A percentile compares a stretch with the other conserved stretches of the same genome.
Conservation (phyloP, 2,888 invertebrate genomes). For the Pristionchus japonicus region DNA sequence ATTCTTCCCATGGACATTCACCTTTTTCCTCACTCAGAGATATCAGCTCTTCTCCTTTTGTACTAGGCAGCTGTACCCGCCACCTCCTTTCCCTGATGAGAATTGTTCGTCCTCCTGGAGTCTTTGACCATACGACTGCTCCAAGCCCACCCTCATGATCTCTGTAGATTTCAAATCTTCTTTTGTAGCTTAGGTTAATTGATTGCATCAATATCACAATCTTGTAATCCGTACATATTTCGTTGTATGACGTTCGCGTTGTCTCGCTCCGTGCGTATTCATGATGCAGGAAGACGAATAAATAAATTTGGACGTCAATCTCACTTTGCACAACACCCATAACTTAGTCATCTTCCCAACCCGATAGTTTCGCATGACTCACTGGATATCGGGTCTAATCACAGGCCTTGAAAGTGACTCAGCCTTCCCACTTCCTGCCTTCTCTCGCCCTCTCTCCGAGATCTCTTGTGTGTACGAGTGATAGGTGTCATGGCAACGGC, state of each 20-base stretch:
- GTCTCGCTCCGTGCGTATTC: not conserved
- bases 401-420: not conserved
- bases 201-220: not conserved
- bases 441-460: constrained; percentile 2
- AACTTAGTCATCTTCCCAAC: not conserved
- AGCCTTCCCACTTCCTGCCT: not conserved
- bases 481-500: constrained; percentile 1
- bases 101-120: constrained; percentile 17
- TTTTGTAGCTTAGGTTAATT: not conserved
- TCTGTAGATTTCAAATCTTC: constrained; percentile 28
- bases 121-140: not conserved
- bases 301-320: constrained; percentile 10
- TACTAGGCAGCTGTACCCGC: not conserved
- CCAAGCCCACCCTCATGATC: not conserved
- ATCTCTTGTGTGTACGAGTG: not conserved
- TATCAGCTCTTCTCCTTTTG: not conserved
- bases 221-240: not conserved
- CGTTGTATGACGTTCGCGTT: not conserved
- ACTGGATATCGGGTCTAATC: not conserved
- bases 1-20: not conserved
- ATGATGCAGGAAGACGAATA: not conserved
- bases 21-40: not conserved
- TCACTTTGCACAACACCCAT: not conserved
- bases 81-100: not conserved
- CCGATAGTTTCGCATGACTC: not conserved